Base-by-base conservation (phyloP, 2,797 vertebrate species). In the Helarctos malayanus region DNA sequence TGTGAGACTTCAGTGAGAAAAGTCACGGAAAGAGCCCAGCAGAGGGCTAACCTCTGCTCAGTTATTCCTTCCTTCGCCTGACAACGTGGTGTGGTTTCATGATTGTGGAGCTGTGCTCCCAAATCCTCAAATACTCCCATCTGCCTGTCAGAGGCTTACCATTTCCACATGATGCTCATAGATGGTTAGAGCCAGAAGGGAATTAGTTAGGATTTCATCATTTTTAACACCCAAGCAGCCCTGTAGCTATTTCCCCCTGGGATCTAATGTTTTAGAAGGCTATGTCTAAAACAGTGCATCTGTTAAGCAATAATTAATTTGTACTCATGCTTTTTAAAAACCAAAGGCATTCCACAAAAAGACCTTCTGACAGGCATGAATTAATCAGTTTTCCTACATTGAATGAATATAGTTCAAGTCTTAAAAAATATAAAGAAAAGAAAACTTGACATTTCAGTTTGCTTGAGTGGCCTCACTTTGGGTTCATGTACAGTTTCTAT, bases 291-390 rank as follows among this genome's bases (percentile, higher is more conserved):
- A 90, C 78, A 65, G 16, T 68, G 27, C 41, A 68, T 56, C 75
- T 86, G 65, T 49, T 90, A 84, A 65, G 54, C 81, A 90, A 59
- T 76, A 93, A 95, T 89, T 86, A 93, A 86, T 95, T 94, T 81
- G 91, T 86, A 80, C 29, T 91, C 41, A 41, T 32, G 54, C 68
- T 91, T 91, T 95, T 38, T 80, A 92, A 94, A 96, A 95, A 59
- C 52, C 21, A 78, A 89, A 95, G 61, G 23, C 38, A 86, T 83
- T 89, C 61, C 41, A 56, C 63, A 91, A 83, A 76, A 23, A 95
- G 86, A 90, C 57, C 32, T 76, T 96, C n/a, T 81, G 59, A 95
- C 1, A 5, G 79, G 54, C 76, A 29, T 16, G 21, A 92, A 73
- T 41, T 88, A 88, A 52, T 65, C 65, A 79, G 23, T 16, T 88